Conservation (phyloP, 1,140 invertebrate species). For the Physella acuta region DNA sequence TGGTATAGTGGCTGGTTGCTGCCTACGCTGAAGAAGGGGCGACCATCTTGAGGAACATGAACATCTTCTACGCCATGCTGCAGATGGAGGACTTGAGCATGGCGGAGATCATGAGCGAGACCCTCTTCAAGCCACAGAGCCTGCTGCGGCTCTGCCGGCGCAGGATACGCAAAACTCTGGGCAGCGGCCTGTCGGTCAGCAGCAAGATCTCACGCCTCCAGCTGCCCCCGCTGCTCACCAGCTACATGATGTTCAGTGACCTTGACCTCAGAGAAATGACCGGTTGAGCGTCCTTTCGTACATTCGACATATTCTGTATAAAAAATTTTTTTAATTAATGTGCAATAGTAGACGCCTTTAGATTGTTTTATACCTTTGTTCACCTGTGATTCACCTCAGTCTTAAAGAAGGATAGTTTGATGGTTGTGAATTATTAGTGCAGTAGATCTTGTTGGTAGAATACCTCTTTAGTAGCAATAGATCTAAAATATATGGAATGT, state of each 20-base stretch:
- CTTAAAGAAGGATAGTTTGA: too few relatives aligned
- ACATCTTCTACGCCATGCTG: background rate
- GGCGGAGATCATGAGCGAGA: conserved; percentile 25
- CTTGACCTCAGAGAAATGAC: too few relatives aligned
- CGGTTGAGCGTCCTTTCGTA: too few relatives aligned
- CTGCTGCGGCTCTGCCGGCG: conserved; percentile 42
- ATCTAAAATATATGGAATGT: too few relatives aligned
- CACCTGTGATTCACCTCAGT: too few relatives aligned
- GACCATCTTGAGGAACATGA: conserved; percentile 31
- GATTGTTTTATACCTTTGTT: too few relatives aligned
- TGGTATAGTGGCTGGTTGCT: conserved; percentile 42
- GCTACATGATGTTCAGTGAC: conserved; percentile 43
- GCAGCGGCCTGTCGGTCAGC: conserved; percentile 23
- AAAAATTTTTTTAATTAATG: too few relatives aligned
- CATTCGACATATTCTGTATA: too few relatives aligned
- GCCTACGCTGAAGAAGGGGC: conserved; percentile 45
- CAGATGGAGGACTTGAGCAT: background rate
- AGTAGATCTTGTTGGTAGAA: too few relatives aligned
- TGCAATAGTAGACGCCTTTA: too few relatives aligned
- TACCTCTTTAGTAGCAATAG: too few relatives aligned
- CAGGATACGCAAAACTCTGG: conserved; percentile 31
- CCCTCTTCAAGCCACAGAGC: conserved; percentile 32
- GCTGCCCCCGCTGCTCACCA: conserved; percentile 39
- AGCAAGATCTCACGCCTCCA: conserved; percentile 37
- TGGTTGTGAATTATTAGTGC: too few relatives aligned